A percentile compares a stretch with the other conserved stretches of the same genome.
Conservation (phyloP, 2,797 vertebrate genomes). For the Manis crassicaudata region DNA sequence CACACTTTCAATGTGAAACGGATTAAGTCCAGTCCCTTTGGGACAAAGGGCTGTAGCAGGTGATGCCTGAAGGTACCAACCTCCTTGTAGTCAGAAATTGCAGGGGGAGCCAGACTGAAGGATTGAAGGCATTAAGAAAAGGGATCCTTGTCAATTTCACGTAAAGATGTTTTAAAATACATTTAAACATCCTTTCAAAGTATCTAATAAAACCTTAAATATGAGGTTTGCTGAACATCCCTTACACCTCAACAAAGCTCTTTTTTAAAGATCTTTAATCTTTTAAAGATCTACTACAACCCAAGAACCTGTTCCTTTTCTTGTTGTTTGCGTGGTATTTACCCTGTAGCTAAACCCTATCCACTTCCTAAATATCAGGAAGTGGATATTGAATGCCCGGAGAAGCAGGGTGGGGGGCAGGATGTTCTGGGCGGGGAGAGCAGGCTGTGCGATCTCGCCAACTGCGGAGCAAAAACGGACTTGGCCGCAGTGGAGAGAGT, state of each 20-base stretch:
- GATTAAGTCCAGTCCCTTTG: neutral
- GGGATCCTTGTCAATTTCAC: neutral
- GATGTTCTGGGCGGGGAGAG: neutral
- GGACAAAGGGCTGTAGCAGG: neutral
- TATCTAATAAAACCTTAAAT: neutral
- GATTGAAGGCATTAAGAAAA: neutral
- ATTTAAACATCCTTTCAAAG: neutral
- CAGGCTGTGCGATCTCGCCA: neutral
- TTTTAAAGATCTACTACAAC: neutral
- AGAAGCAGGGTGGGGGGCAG: neutral
- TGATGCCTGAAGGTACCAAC: no score
- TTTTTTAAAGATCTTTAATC: neutral
- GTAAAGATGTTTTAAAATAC: neutral
- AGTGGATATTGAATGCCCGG: no score
- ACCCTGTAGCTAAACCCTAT: neutral
- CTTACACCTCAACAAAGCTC: neutral
- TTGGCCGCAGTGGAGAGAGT: neutral
- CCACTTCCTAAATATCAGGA: no score
- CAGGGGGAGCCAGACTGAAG: fast-evolving
- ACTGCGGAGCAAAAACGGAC: neutral
- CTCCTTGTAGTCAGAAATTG: neutral
- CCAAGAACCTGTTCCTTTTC: neutral
- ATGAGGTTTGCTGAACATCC: neutral
- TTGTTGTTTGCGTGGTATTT: neutral
- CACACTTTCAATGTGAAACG: neutral